phyloP scores from a whole-genome alignment of 2,888 invertebrate genomes.

The Leucophora obtusa region DNA sequence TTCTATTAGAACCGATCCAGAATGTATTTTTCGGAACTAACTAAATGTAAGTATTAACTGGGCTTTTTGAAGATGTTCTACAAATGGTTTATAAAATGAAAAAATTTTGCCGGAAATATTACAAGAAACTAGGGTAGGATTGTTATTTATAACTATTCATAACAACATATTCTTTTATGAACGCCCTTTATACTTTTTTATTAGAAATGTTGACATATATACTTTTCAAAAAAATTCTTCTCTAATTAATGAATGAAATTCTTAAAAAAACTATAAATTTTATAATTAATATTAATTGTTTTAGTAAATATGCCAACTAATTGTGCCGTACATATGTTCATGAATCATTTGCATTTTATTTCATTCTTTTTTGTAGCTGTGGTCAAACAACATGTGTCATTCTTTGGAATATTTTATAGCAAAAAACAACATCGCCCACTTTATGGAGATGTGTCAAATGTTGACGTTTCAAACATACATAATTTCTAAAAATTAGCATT shows the following conservation, averaged over 20 bases:
- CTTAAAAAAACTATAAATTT: slow-evolving; percentile 28
- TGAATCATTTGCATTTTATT: slow-evolving; percentile 52
- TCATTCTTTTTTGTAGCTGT: slow-evolving; percentile 17
- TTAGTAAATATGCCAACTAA: slow-evolving; percentile 15
- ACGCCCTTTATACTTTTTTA: background rate
- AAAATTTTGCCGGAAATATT: too few relatives aligned
- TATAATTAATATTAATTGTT: slow-evolving; percentile 50
- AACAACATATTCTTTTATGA: background rate
- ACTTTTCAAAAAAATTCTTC: slow-evolving; percentile 23
- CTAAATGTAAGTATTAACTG: too few relatives aligned
- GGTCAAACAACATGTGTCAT: slow-evolving; percentile 21
- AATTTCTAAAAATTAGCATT: background rate
- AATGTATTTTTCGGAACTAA: too few relatives aligned
- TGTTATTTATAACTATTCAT: too few relatives aligned
- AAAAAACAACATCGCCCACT: background rate
- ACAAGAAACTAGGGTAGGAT: too few relatives aligned
- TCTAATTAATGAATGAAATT: slow-evolving; percentile 23
- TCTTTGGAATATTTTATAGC: background rate
- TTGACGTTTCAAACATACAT: background rate
- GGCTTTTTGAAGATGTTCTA: too few relatives aligned
- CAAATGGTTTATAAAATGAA: too few relatives aligned
- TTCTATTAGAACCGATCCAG: too few relatives aligned
- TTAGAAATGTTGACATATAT: slow-evolving; percentile 20
- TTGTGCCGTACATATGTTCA: slow-evolving; percentile 51
- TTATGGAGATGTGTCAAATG: background rate